Evolutionary conservation across 2,797 vertebrate genomes (phyloP).

Genomic region (Discoglossus pictus): DNA sequence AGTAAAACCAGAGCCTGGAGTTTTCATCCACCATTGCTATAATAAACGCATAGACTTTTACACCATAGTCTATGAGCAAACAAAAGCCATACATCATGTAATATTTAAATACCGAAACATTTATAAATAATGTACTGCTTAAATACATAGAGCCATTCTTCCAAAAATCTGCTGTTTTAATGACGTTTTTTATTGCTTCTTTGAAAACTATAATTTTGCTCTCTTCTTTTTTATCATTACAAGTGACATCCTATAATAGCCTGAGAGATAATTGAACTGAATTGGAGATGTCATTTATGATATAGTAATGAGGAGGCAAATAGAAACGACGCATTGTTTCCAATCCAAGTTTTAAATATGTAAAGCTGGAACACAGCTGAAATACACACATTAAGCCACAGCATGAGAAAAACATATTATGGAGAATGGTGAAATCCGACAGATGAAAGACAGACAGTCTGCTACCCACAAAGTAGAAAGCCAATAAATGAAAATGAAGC

Average conservation of each 20-base stretch:
- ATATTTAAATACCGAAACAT: not conserved
- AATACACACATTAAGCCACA: not conserved
- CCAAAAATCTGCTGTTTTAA: too few relatives aligned
- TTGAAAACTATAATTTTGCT: not conserved
- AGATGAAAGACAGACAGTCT: not conserved
- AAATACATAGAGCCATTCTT: not conserved
- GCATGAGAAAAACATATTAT: not conserved
- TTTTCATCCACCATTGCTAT: too few relatives aligned
- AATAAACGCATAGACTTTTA: too few relatives aligned
- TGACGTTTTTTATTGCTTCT: not conserved
- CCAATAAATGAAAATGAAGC: too few relatives aligned
- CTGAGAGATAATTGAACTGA: not conserved
- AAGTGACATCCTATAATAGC: not conserved
- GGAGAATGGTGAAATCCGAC: not conserved
- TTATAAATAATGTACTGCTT: not conserved
- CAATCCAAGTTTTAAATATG: not conserved
- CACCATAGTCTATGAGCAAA: too few relatives aligned
- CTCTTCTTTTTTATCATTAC: not conserved
- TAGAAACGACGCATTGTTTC: too few relatives aligned
- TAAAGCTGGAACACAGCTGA: not conserved
- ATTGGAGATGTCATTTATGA: conserved; percentile 18
- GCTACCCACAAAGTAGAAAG: too few relatives aligned
- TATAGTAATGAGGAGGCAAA: conserved; percentile 11
- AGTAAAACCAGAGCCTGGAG: too few relatives aligned
- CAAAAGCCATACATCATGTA: not conserved